Conservation (phyloP, 2,113 vertebrate genomes). For the Silurus asotus region DNA sequence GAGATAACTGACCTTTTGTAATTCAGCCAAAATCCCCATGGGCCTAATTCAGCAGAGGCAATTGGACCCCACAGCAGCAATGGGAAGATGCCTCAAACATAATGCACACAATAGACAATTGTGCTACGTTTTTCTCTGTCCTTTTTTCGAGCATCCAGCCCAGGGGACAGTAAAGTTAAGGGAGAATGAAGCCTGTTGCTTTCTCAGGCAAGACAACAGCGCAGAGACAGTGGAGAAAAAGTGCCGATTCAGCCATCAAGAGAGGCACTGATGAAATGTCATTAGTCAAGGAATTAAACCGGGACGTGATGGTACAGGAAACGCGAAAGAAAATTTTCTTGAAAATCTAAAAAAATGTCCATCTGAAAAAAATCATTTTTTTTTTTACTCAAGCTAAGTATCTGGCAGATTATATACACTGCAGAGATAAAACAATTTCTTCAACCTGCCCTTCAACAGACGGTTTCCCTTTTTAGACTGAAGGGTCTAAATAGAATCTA, state of each 20-base stretch:
- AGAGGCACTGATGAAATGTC: constrained; percentile 23
- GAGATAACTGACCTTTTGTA: constrained; percentile 69
- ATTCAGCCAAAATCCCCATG: constrained; percentile 77
- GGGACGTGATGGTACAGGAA: not conserved
- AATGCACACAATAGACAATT: constrained; percentile 78
- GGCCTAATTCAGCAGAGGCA: constrained; percentile 74
- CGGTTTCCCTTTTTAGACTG: not conserved
- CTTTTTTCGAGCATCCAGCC: constrained; percentile 69
- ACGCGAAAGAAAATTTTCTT: not conserved
- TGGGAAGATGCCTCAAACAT: constrained; percentile 76
- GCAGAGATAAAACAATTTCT: not conserved
- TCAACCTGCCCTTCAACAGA: not conserved
- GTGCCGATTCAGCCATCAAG: constrained; percentile 63
- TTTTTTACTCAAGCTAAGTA: not conserved
- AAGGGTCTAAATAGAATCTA: not conserved
- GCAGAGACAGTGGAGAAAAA: constrained; percentile 9
- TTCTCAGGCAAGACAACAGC: constrained; percentile 56
- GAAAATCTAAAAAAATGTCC: not conserved
- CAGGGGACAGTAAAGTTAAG: constrained; percentile 70
- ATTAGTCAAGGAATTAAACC: not conserved
- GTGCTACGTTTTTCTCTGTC: constrained; percentile 68
- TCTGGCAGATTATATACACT: not conserved
- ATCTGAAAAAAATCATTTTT: not conserved
- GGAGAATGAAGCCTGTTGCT: constrained; percentile 68
- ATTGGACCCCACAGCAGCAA: constrained; percentile 73